These are phyloP conservation scores for Ptilorrhoa leucosticta DNA, from an alignment of 2,113 vertebrate genomes.

Conservation along the genomic window DNA sequence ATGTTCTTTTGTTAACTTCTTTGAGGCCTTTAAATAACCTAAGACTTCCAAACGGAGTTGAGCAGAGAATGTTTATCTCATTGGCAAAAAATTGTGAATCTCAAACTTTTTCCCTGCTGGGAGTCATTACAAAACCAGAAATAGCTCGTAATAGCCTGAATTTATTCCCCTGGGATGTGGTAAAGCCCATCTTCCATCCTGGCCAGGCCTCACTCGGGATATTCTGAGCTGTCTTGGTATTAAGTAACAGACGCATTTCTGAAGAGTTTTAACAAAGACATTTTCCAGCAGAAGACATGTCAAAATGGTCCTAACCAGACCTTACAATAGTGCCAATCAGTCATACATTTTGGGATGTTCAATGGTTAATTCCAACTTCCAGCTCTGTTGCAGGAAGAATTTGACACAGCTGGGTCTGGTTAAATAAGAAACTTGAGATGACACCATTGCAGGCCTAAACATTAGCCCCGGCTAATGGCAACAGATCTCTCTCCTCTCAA, in stretches of 20 bases:
- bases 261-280: neutral
- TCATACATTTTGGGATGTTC: neutral
- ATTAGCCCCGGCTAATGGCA: neutral
- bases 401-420: constrained; percentile 33
- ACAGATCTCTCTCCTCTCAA: neutral
- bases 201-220: neutral
- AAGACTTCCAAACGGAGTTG: neutral
- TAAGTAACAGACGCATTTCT: neutral
- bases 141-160: neutral
- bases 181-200: constrained; percentile 2
- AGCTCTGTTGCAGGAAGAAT: neutral
- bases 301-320: neutral
- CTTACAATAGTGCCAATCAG: neutral
- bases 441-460: neutral
- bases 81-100: neutral
- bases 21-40: neutral
- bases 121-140: constrained; percentile 16
- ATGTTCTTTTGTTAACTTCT: neutral
- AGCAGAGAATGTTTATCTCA: neutral
- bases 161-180: neutral
- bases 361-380: constrained; percentile 24
- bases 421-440: constrained; percentile 47
- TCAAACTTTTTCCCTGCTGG: neutral
- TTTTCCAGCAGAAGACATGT: constrained; percentile 17
- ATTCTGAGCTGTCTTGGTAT: neutral